Evolutionary conservation across 2,888 invertebrate genomes (phyloP).

Genomic region (Serrognathus titanus): DNA sequence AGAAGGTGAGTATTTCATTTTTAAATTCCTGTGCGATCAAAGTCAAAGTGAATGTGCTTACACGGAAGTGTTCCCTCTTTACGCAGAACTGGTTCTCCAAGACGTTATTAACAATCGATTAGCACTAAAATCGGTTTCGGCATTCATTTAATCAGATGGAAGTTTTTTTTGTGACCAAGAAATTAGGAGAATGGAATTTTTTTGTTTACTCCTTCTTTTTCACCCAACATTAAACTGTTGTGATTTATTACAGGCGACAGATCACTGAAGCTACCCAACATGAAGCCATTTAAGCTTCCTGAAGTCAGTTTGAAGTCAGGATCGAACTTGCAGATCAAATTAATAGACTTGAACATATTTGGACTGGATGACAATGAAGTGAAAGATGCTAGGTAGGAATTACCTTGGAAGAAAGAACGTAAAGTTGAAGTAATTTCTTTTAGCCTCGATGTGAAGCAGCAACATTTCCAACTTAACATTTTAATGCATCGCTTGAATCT

Average conservation of each 20-base stretch:
- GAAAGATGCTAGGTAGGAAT: constrained; percentile 15
- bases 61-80: too few species aligned
- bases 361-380: constrained; percentile 32
- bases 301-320: constrained; percentile 30
- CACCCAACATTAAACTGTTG: background rate
- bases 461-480: constrained; percentile 23
- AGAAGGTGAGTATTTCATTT: constrained; percentile 27
- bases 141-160: too few species aligned
- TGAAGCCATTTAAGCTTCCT: constrained; percentile 34
- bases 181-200: too few species aligned
- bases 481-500: constrained; percentile 26
- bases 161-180: too few species aligned
- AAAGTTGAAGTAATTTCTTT: constrained; percentile 4
- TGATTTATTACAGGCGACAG: constrained; percentile 33
- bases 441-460: constrained; percentile 25
- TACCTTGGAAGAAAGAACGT: too few species aligned
- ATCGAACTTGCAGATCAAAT: constrained; percentile 28
- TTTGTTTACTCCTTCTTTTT: too few species aligned
- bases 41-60: too few species aligned
- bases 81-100: too few species aligned
- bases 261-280: constrained; percentile 32
- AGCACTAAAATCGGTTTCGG: too few species aligned
- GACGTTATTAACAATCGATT: too few species aligned
- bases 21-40: too few species aligned
- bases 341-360: constrained; percentile 28